Evolutionary conservation across 2,113 vertebrate genomes (phyloP).

Genomic region (Otus sunia): DNA sequence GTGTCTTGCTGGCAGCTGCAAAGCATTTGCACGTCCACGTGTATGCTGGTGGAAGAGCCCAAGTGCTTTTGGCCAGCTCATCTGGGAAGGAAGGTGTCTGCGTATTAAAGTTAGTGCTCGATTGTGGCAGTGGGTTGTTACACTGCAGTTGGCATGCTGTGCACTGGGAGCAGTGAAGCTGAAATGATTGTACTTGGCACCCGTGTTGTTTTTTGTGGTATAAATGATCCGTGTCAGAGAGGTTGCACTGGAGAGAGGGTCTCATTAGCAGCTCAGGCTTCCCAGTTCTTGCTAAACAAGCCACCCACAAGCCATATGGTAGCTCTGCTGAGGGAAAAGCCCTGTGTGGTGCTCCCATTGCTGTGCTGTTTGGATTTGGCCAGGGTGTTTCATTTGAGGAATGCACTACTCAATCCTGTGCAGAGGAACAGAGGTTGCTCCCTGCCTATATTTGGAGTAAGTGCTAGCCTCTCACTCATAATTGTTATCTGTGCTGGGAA

Average conservation of each 20-base stretch:
- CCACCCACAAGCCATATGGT: neutral
- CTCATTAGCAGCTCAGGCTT: neutral
- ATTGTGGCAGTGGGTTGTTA: neutral
- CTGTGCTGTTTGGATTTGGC: neutral
- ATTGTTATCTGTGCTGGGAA: neutral
- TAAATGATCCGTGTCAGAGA: neutral
- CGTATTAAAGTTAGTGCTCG: neutral
- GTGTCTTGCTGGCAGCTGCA: neutral
- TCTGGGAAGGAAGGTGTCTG: neutral
- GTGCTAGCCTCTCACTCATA: neutral
- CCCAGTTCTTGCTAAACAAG: neutral
- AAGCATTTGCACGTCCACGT: fast-evolving
- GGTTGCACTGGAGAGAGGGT: neutral
- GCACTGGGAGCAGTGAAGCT: neutral
- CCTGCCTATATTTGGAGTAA: neutral
- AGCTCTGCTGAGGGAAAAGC: neutral
- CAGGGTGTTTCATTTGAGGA: neutral
- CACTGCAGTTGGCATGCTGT: neutral
- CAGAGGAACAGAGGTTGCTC: neutral
- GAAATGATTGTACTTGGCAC: neutral
- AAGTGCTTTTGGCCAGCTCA: neutral
- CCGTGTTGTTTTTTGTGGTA: neutral
- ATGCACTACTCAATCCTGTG: neutral
- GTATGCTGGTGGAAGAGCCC: neutral
- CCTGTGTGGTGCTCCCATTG: neutral